phyloP scores from a whole-genome alignment of 2,888 invertebrate species.

The Melanargia galathea region DNA sequence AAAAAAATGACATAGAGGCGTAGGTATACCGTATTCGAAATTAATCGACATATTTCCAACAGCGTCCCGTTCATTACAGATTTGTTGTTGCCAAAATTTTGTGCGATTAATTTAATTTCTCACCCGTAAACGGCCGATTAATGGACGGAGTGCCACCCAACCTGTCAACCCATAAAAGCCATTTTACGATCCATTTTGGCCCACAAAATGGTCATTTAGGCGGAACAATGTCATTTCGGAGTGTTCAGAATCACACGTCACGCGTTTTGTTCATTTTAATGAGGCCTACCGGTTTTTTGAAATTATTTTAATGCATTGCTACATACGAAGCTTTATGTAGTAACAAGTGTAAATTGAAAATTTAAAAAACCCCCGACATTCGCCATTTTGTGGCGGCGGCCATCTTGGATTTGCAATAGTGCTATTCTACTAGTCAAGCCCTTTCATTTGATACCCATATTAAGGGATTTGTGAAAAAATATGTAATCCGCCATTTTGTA shows the following conservation, averaged over 20 bases:
- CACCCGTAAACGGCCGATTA: slow-evolving; percentile 59
- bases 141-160: slow-evolving; percentile 59
- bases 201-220: slow-evolving; percentile 66
- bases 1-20: background rate
- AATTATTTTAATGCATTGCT: no score
- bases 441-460: no score
- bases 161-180: slow-evolving; percentile 71
- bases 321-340: no score
- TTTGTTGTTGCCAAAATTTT: slow-evolving; percentile 42
- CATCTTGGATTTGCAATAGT: no score
- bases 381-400: no score
- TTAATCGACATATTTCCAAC: slow-evolving; percentile 34
- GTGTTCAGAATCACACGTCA: slow-evolving; percentile 54
- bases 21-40: slow-evolving; percentile 29
- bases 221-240: slow-evolving; percentile 59
- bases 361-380: no score
- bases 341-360: no score
- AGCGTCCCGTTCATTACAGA: slow-evolving; percentile 33
- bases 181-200: slow-evolving; percentile 69
- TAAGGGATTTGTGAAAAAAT: no score
- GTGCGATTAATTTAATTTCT: slow-evolving; percentile 67
- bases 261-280: slow-evolving; percentile 18
- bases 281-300: no score
- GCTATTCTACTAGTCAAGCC: no score
- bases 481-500: no score